phyloP scores from a whole-genome alignment of 2,797 vertebrate species.

The Oophaga sylvatica region DNA sequence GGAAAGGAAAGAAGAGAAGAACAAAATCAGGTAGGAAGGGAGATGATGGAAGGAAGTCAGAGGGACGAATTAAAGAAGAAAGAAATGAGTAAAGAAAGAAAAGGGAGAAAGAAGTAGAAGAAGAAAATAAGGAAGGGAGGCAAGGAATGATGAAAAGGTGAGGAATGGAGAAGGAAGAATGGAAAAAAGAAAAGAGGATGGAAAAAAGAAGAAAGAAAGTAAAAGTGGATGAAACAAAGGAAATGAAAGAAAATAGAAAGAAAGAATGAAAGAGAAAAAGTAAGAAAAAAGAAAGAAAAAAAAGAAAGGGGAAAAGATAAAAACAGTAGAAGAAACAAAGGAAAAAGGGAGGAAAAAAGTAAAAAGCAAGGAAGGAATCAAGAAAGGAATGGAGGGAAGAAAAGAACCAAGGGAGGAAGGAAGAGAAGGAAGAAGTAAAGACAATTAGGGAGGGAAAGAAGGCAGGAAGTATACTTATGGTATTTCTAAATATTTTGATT shows the following conservation, averaged over 20 bases:
- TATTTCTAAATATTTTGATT: neutral
- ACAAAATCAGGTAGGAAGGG: neutral
- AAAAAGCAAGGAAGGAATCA: neutral
- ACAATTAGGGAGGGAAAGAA: neutral
- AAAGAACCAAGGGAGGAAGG: neutral
- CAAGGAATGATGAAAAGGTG: neutral
- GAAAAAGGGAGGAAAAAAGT: neutral
- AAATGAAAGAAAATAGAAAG: neutral
- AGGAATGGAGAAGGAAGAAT: neutral
- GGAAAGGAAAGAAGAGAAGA: neutral
- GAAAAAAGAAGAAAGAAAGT: neutral
- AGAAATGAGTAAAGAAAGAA: neutral
- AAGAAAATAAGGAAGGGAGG: neutral
- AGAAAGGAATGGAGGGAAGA: neutral
- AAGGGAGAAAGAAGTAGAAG: neutral
- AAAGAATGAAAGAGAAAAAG: neutral
- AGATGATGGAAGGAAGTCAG: neutral
- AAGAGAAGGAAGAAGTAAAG: neutral
- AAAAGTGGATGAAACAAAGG: neutral
- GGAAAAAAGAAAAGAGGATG: neutral
- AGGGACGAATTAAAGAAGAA: neutral
- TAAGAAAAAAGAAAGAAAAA: neutral
- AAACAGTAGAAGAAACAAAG: too few relatives aligned
- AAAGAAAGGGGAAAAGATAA: neutral
- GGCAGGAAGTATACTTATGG: neutral